Percentiles rank a stretch among this genome's conserved stretches.
phyloP scores from a whole-genome alignment of 2,888 invertebrate genomes.

The Athrips mouffetella region DNA sequence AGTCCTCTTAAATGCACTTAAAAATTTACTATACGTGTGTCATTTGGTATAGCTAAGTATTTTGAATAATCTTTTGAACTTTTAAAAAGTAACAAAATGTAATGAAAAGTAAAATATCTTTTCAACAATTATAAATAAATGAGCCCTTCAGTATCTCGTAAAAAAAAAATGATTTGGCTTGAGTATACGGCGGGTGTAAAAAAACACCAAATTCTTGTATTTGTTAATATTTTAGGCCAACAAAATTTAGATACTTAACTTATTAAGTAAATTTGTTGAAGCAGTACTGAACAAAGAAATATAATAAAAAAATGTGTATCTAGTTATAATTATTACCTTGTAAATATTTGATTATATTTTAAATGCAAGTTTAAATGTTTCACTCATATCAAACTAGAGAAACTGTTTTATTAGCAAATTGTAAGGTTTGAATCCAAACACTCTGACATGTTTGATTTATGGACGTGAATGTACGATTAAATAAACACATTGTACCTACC shows the following conservation, averaged over 20 bases:
- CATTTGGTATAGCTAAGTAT: neutral
- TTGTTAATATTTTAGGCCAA: slow-evolving; percentile 42
- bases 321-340: slow-evolving; percentile 59
- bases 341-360: slow-evolving; percentile 73
- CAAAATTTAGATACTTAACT: slow-evolving; percentile 47
- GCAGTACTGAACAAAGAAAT: slow-evolving; percentile 41
- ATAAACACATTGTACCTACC: slow-evolving; percentile 66
- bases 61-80: no score
- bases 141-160: no score
- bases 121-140: no score
- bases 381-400: slow-evolving; percentile 74
- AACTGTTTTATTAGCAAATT: slow-evolving; percentile 69
- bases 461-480: slow-evolving; percentile 69
- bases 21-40: neutral
- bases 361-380: slow-evolving; percentile 70
- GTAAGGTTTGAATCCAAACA: slow-evolving; percentile 62
- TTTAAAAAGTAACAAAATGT: no score
- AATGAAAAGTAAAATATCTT: no score
- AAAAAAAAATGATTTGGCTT: no score
- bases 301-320: slow-evolving; percentile 43
- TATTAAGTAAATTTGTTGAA: slow-evolving; percentile 48
- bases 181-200: neutral
- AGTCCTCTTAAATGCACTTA: neutral
- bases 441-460: slow-evolving; percentile 68
- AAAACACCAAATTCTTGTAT: neutral